Evolutionary conservation across 2,113 vertebrate species (phyloP).

Genomic region (Mustelus asterias): DNA sequence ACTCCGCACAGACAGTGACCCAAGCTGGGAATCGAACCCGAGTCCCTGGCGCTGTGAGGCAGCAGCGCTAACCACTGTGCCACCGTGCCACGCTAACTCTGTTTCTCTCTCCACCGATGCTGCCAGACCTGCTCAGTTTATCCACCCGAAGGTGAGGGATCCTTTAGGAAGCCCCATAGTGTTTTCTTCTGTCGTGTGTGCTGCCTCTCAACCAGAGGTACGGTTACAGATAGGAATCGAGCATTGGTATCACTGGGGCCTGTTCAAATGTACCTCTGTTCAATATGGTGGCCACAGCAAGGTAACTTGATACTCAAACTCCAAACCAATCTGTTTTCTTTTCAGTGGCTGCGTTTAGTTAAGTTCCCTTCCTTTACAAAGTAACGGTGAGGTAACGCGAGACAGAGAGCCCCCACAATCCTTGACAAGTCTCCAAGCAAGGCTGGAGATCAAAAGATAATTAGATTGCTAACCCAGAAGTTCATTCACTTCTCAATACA

Average conservation of each 20-base stretch:
- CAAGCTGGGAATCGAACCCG: too few species aligned
- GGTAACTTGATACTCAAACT: not conserved
- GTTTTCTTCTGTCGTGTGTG: not conserved
- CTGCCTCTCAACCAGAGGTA: not conserved
- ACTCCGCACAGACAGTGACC: too few species aligned
- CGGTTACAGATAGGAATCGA: not conserved
- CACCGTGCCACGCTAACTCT: too few species aligned
- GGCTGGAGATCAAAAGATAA: not conserved
- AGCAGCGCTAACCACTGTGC: too few species aligned
- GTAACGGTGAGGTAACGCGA: not conserved
- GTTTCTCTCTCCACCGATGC: too few species aligned
- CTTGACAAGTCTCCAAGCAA: not conserved
- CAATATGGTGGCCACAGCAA: not conserved
- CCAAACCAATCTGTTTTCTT: not conserved
- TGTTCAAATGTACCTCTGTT: not conserved
- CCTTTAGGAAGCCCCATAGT: not conserved
- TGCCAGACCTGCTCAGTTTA: too few species aligned
- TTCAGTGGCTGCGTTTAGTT: not conserved
- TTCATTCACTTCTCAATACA: not conserved
- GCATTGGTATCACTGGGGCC: not conserved
- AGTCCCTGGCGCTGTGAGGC: too few species aligned
- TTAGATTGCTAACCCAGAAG: not conserved
- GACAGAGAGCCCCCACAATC: not conserved
- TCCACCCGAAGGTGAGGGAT: not conserved
- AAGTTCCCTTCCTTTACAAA: not conserved